These are phyloP conservation scores for Eidolon dupreanum DNA, from an alignment of 2,797 vertebrate species.

Conservation along the genomic window DNA sequence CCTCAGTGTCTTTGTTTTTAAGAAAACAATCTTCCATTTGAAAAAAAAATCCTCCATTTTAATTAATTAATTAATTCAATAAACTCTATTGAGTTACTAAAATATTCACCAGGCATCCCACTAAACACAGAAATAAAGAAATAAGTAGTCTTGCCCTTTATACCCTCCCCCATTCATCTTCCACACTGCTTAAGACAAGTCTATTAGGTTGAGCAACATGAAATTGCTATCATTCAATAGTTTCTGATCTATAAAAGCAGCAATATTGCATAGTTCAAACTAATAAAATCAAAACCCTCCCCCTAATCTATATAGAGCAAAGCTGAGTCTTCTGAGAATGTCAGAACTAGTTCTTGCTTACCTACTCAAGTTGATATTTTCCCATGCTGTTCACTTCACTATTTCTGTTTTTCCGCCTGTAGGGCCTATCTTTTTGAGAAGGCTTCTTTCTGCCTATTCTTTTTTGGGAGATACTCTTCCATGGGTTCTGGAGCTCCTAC, in stretches of 20 bases:
- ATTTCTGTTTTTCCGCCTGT: background rate
- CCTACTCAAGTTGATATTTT: background rate
- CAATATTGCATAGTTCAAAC: background rate
- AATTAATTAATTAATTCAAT: background rate
- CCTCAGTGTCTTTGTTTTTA: background rate
- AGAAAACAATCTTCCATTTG: background rate
- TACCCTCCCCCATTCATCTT: background rate
- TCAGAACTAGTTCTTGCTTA: background rate
- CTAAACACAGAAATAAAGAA: background rate
- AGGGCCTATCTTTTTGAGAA: background rate
- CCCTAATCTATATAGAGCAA: background rate
- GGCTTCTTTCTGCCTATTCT: background rate
- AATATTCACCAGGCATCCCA: background rate
- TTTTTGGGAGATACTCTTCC: background rate
- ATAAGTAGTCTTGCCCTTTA: background rate
- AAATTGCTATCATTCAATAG: constrained; percentile 8
- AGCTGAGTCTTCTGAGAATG: background rate
- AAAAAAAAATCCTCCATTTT: background rate
- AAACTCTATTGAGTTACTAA: background rate
- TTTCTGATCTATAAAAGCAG: background rate
- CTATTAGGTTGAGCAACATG: background rate
- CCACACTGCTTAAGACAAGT: background rate
- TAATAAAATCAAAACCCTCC: background rate
- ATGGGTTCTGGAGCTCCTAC: background rate
- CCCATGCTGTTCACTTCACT: background rate